Percentiles rank a stretch among this genome's conserved stretches.
These are phyloP conservation scores for Scortum barcoo DNA, from an alignment of 2,113 vertebrate species.

Conservation along the genomic window DNA sequence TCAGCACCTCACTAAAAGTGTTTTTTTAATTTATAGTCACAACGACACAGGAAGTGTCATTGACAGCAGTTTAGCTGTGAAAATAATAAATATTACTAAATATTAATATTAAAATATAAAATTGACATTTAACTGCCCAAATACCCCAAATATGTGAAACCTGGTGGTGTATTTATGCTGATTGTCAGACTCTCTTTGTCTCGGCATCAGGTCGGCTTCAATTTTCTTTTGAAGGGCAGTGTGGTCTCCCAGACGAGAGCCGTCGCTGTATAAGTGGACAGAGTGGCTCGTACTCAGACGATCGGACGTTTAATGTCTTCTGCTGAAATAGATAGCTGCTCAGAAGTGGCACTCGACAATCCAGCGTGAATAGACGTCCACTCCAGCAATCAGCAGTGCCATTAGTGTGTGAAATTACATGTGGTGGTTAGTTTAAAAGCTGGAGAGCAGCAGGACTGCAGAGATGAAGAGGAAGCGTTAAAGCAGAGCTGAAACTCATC, in stretches of 20 bases:
- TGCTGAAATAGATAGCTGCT: not conserved
- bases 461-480: not conserved
- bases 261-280: not conserved
- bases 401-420: slow-evolving; percentile 21
- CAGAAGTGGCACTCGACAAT: slow-evolving; percentile 30
- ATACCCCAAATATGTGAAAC: not conserved
- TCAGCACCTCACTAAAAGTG: too few relatives aligned
- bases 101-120: too few relatives aligned
- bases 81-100: not conserved
- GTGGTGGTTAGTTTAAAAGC: not conserved
- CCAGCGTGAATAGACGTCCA: slow-evolving; percentile 27
- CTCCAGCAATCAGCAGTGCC: slow-evolving; percentile 48
- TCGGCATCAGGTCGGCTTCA: not conserved
- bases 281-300: not conserved
- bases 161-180: not conserved
- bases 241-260: not conserved
- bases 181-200: not conserved
- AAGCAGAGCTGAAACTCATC: not conserved
- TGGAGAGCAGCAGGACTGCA: not conserved
- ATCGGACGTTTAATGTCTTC: not conserved
- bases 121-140: too few relatives aligned
- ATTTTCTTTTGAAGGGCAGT: not conserved
- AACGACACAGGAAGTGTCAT: not conserved
- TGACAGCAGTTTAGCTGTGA: too few relatives aligned
- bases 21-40: too few relatives aligned